Evolutionary conservation across 2,797 vertebrate genomes (phyloP).

Genomic region (Notamacropus eugenii): DNA sequence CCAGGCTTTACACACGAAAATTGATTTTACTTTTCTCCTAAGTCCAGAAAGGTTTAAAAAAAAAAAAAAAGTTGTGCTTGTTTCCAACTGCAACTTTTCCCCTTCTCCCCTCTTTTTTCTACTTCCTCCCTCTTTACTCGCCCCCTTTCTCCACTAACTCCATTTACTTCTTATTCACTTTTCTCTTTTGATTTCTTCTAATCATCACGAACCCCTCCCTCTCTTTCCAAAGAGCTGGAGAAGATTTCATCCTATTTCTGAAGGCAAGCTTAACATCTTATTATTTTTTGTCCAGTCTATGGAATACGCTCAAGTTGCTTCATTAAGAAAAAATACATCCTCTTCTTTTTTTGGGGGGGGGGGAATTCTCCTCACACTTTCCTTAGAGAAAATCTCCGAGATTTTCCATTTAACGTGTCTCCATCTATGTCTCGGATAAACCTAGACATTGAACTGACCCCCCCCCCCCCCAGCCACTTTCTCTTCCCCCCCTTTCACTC

Average conservation of each 20-base stretch:
- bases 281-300: constrained; percentile 52
- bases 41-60: constrained; percentile 74
- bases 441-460: constrained; percentile 76
- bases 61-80: constrained; percentile 79
- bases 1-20: constrained; percentile 79
- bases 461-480: constrained; percentile 60
- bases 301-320: constrained; percentile 72
- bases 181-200: constrained; percentile 86
- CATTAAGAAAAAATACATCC: constrained; percentile 19
- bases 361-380: constrained; percentile 55
- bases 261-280: constrained; percentile 69
- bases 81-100: constrained; percentile 81
- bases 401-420: constrained; percentile 79
- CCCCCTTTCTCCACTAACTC: constrained; percentile 41
- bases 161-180: constrained; percentile 56
- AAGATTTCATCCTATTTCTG: constrained; percentile 70
- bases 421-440: constrained; percentile 60
- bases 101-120: constrained; percentile 64
- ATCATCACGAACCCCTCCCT: constrained; percentile 46
- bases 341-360: constrained; percentile 42
- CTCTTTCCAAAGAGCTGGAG: constrained; percentile 58
- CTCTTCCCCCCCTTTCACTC: not conserved
- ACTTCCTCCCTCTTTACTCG: constrained; percentile 65
- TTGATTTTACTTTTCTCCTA: constrained; percentile 78
- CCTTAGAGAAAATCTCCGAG: constrained; percentile 56